Conservation (phyloP, 1,140 invertebrate species). For the Sarcophaga bullata region DNA sequence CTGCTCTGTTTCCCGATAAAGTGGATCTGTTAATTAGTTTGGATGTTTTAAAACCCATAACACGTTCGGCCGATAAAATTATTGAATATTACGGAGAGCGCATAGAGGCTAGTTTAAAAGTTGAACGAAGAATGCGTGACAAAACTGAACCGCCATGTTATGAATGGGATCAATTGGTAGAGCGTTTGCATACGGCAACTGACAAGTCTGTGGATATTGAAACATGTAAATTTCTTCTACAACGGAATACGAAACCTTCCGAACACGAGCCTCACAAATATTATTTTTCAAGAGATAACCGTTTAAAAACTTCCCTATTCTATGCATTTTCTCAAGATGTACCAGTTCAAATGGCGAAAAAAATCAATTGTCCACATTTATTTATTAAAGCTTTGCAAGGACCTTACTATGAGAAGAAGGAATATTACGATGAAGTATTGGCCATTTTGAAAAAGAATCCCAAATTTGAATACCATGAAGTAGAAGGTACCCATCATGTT, state of each 20-base stretch:
- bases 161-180: constrained; percentile 69
- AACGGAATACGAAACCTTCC: constrained; percentile 69
- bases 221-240: constrained; percentile 69
- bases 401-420: constrained; percentile 69
- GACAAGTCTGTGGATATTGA: constrained; percentile 68
- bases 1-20: constrained; percentile 70
- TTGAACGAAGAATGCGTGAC: constrained; percentile 63
- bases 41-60: constrained; percentile 71
- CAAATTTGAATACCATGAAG: constrained; percentile 71
- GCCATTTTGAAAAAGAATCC: constrained; percentile 69
- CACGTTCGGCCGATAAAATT: constrained; percentile 52
- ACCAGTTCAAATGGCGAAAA: constrained; percentile 67
- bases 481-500: constrained; percentile 80
- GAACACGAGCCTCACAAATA: constrained; percentile 70
- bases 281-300: constrained; percentile 72
- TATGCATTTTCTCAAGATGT: constrained; percentile 67
- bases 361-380: constrained; percentile 70
- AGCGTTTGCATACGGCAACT: constrained; percentile 68
- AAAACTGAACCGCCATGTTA: constrained; percentile 71
- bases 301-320: constrained; percentile 68
- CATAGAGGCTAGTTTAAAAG: constrained; percentile 67
- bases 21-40: constrained; percentile 72
- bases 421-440: constrained; percentile 69
- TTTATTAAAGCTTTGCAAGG: constrained; percentile 71
- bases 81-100: constrained; percentile 53